Base-by-base conservation (phyloP, 2,113 vertebrate genomes). In the Corythornis cristatus region DNA sequence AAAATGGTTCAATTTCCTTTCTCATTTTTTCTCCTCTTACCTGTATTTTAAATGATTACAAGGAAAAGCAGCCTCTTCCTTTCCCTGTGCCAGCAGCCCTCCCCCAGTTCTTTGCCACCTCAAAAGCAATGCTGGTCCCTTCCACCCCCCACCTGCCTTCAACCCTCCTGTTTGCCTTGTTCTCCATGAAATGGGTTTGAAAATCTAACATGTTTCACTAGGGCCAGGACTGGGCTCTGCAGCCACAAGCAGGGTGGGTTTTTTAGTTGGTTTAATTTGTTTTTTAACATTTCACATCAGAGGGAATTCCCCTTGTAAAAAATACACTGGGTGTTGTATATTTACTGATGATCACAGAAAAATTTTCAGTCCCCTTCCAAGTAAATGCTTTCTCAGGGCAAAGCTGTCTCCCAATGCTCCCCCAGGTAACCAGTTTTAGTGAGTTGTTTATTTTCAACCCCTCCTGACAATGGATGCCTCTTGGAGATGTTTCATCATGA, bases 401-500 rank as follows among this genome's bases (percentile, higher is more conserved):
- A 35, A 56, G 42, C 15, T 29, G 35, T 6, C 78, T 45, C 31
- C 28, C 22, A 16, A n/a, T 71, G 15, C 64, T 60, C 35, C 20
- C 58, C 21, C 15, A 42, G 75, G 43, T 83, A 48, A 54, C 83
- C 42, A 4, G 19, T 48, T 35, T 40, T 50, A 20, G 25, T 5
- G 50, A 56, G 48, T n/a, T 62, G 31, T n/a, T 48, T 8, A 14
- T 15, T 12, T 65, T 51, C 14, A 3, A 35, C 7, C 45, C 2
- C 23, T 77, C 58, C 53, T 19, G 82, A 29, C 51, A n/a, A 8
- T 0, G 3, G 3, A 54, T 56, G 57, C 43, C 8, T 45, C 70
- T 84, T 48, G 0, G 9, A 78, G 26, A 29, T 17, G 16, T 51
- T 75, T 31, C 86, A 51, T 19, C 0, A 0, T 9, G 22, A 72